Evolutionary conservation across 1,140 invertebrate species (phyloP), one percentile per base, ranked within the genome.

Genomic region (Himalopsyche phryganea): DNA sequence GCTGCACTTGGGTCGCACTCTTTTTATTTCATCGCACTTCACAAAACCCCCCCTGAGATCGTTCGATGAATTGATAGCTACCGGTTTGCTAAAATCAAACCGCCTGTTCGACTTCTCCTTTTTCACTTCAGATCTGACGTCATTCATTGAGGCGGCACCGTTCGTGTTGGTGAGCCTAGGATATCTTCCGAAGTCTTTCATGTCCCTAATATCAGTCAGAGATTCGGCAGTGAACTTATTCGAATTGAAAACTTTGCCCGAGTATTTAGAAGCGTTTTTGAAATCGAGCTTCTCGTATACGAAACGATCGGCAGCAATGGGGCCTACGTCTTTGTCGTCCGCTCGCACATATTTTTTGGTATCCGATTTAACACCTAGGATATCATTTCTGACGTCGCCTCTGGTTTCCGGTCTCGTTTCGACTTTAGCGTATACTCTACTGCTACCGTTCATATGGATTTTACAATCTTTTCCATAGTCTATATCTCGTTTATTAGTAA

Each of bases 1-100:
- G 68, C 73, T 71, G 67, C 70, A 72, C 67, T 70, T 71, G 68
- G 74, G 67, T 69, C 71, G 68, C 73, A 72, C 61, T 69, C 68
- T 62, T 19, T 47, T 45, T 7, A 36, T 15, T 4, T 20, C 17
- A 11, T 13, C n/a, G 9, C n/a, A 23, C 19, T 33, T 32, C 3
- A 23, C 10, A 18, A 18, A 38, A 33, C 33, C 33, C 3, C 17
- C 33, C 50, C 60, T 47, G 9, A 58, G 41, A 19, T 61, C 54
- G 18, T 51, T 52, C 54, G 42, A 48, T 7, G 58, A 46, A 1
- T 44, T 20, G 13, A 44, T 28, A 6, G 33, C 56, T 1, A 35
- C 41, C 20, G 20, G 14, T 11, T 50, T 46, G 7, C 20, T 32
- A n/a, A 35, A 54, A 2, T 54, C 51, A 7, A 32, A 32, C 11